phyloP scores from a whole-genome alignment of 2,888 invertebrate genomes.

The Amblyjoppa fuscipennis region DNA sequence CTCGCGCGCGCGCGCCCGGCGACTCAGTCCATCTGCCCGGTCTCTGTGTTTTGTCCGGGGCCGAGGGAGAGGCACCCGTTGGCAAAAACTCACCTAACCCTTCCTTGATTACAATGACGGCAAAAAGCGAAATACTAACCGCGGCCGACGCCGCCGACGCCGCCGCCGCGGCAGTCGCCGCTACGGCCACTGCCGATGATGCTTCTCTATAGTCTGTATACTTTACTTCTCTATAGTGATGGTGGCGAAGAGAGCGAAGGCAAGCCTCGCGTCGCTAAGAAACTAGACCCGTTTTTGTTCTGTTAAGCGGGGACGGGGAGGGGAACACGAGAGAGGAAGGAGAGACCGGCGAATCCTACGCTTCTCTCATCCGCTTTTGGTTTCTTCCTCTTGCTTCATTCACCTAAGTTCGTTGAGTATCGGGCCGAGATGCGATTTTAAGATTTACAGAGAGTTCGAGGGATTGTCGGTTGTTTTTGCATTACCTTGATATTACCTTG shows the following conservation, averaged over 20 bases:
- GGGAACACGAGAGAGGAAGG: conserved; percentile 72
- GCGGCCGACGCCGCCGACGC: conserved; percentile 84
- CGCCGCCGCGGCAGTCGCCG: conserved; percentile 65
- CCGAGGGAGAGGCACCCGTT: conserved; percentile 75
- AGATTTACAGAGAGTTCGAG: conserved; percentile 9
- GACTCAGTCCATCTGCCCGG: conserved; percentile 85
- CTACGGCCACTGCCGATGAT: conserved; percentile 86
- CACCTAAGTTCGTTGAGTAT: conserved; percentile 56
- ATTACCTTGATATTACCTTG: no score
- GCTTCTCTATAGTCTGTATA: conserved; percentile 51
- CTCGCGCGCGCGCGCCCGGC: conserved; percentile 75
- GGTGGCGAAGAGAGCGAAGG: conserved; percentile 75
- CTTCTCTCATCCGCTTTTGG: conserved; percentile 34
- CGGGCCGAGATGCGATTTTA: conserved; percentile 62
- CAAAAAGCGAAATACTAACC: conserved; percentile 85
- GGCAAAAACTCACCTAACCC: conserved; percentile 85
- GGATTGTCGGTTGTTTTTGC: no score
- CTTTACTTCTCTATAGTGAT: conserved; percentile 27
- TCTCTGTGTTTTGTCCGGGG: conserved; percentile 80
- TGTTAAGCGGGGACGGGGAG: conserved; percentile 51
- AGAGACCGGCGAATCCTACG: conserved; percentile 66
- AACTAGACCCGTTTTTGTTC: conserved; percentile 85
- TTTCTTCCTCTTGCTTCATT: conserved; percentile 71
- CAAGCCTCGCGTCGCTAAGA: conserved; percentile 80
- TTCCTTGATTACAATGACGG: conserved; percentile 85